phyloP scores from a whole-genome alignment of 2,113 vertebrate species.

The Eclectus roratus region DNA sequence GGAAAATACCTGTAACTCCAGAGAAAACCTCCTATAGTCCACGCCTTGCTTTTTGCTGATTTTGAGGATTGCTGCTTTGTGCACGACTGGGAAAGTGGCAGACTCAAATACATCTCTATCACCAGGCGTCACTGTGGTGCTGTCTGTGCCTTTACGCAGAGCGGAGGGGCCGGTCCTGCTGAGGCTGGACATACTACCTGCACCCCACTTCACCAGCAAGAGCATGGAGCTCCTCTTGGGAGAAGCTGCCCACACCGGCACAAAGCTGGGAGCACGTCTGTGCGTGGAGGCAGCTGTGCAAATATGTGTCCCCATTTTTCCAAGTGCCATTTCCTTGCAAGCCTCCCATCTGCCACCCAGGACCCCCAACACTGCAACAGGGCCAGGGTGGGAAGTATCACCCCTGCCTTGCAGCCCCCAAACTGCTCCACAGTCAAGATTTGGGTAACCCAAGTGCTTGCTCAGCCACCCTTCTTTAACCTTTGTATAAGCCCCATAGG shows the following conservation, averaged over 20 bases:
- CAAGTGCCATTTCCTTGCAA: background rate
- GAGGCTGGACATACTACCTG: background rate
- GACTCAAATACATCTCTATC: background rate
- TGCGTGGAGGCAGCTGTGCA: background rate
- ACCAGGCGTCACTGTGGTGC: slow-evolving; percentile 8
- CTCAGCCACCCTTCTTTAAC: background rate
- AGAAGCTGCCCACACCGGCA: background rate
- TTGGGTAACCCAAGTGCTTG: background rate
- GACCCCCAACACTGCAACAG: background rate
- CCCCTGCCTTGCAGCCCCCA: background rate
- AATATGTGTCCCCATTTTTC: accelerated
- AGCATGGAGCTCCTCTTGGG: background rate
- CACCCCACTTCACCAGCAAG: background rate
- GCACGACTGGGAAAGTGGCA: background rate
- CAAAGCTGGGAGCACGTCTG: background rate
- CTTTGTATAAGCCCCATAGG: background rate
- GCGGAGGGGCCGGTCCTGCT: background rate
- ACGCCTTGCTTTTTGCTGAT: accelerated
- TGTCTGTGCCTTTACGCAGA: background rate
- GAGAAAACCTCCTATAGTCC: background rate
- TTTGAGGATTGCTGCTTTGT: background rate
- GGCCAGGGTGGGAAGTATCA: background rate
- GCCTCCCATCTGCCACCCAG: background rate
- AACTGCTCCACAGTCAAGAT: background rate
- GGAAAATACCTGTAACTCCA: background rate